Percentiles rank a stretch among this genome's conserved stretches.
phyloP scores from a whole-genome alignment of 2,888 invertebrate species.

The Cryptocephalus moraei region DNA sequence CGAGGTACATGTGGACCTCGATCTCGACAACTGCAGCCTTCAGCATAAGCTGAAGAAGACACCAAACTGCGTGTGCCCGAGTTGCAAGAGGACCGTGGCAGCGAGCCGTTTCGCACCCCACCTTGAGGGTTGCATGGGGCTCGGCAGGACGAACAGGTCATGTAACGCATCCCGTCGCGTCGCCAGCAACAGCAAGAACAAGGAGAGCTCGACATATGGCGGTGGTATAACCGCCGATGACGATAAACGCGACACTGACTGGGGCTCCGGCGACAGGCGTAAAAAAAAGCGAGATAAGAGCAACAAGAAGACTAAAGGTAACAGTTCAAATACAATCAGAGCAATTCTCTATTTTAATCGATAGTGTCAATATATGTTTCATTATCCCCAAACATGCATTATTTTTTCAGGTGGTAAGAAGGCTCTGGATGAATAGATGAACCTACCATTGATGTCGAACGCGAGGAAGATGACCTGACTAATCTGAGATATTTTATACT shows the following conservation, averaged over 20 bases:
- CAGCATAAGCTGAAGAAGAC: constrained; percentile 70
- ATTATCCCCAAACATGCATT: too few relatives aligned
- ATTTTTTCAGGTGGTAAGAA: too few relatives aligned
- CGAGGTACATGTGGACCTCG: constrained; percentile 18
- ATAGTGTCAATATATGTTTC: too few relatives aligned
- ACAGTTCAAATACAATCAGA: neutral
- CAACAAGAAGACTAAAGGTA: constrained; percentile 33
- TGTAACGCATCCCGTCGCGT: constrained; percentile 81
- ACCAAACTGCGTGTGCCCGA: constrained; percentile 77
- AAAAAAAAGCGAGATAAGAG: constrained; percentile 40
- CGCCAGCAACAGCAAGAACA: constrained; percentile 51
- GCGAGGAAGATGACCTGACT: too few relatives aligned
- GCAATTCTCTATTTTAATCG: too few relatives aligned
- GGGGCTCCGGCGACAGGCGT: constrained; percentile 62
- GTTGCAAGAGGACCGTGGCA: constrained; percentile 63
- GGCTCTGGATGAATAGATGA: too few relatives aligned
- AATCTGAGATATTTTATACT: too few relatives aligned
- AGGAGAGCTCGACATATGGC: constrained; percentile 9
- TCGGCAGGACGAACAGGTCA: constrained; percentile 77
- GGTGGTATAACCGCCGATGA: constrained; percentile 46
- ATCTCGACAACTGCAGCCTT: constrained; percentile 78
- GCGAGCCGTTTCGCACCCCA: constrained; percentile 78
- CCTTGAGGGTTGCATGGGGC: constrained; percentile 90
- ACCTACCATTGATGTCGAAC: too few relatives aligned
- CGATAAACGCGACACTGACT: constrained; percentile 80